Percentiles rank a stretch among this genome's conserved stretches.
Evolutionary conservation across 1,140 invertebrate genomes (phyloP).

Genomic region (Scaptomyza hsui): DNA sequence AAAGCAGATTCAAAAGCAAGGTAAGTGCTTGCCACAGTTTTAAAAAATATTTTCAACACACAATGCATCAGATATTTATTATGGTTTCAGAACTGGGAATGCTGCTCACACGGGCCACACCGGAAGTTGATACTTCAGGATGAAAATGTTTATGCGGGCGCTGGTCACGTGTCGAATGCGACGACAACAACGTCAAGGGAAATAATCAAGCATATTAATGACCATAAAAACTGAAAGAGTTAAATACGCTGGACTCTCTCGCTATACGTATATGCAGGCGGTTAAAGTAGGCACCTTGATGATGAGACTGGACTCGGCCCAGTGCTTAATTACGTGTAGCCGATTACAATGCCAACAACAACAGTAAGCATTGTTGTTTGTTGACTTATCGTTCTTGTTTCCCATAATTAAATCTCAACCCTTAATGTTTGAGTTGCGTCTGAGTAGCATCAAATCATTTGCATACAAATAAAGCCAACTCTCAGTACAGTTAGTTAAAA

Average conservation of each 20-base stretch:
- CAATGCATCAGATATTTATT: conserved; percentile 64
- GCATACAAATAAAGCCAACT: conserved; percentile 17
- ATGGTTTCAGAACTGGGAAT: conserved; percentile 39
- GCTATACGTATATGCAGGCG: conserved; percentile 19
- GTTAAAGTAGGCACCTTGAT: conserved; percentile 30
- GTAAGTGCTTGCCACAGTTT: conserved; percentile 65
- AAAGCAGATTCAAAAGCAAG: conserved; percentile 45
- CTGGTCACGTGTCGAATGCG: conserved; percentile 65
- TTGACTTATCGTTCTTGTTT: conserved; percentile 71
- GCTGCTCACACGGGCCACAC: conserved; percentile 45
- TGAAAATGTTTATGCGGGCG: conserved; percentile 80
- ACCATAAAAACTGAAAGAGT: conserved; percentile 79
- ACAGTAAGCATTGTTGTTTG: conserved; percentile 43
- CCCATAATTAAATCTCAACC: conserved; percentile 81
- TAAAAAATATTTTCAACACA: conserved; percentile 62
- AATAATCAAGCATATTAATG: conserved; percentile 83
- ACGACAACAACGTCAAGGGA: conserved; percentile 62
- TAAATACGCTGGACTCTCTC: conserved; percentile 49
- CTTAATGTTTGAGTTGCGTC: conserved; percentile 21
- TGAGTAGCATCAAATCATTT: conserved; percentile 14
- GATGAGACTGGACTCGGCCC: conserved; percentile 35
- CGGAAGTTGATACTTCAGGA: conserved; percentile 80
- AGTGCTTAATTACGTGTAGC: conserved; percentile 74
- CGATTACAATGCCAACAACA: conserved; percentile 29
- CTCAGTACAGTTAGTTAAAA: conserved; percentile 42